phyloP scores from a whole-genome alignment of 2,113 vertebrate genomes.

The Gila orcuttii region DNA sequence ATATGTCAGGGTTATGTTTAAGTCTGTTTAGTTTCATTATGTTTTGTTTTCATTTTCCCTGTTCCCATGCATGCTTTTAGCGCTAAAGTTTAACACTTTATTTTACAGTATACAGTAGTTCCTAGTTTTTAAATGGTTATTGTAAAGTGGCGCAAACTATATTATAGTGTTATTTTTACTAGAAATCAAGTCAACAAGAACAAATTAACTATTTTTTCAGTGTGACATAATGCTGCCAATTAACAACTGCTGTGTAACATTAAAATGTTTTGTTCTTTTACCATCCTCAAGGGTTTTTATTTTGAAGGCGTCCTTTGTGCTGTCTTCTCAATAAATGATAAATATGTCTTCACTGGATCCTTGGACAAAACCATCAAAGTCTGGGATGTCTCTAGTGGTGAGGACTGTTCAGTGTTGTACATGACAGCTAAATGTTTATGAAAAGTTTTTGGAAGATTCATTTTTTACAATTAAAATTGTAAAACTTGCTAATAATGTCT shows the following conservation, averaged over 20 bases:
- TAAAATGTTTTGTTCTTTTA: not conserved
- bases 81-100: too few relatives aligned
- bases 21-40: too few relatives aligned
- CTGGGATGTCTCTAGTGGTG: conserved; percentile 78
- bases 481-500: not conserved
- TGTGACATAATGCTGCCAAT: not conserved
- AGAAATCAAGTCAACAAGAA: not conserved
- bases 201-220: not conserved
- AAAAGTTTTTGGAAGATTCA: not conserved
- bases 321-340: conserved; percentile 79
- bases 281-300: conserved; percentile 70
- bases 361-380: conserved; percentile 79
- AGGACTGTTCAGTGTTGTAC: conserved; percentile 45
- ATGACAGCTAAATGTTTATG: not conserved
- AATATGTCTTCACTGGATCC: conserved; percentile 73
- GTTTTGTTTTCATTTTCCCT: too few relatives aligned
- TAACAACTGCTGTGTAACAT: not conserved
- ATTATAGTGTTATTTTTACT: not conserved
- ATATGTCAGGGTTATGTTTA: too few relatives aligned
- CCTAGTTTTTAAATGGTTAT: too few relatives aligned
- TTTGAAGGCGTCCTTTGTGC: conserved; percentile 77
- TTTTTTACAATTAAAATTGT: too few relatives aligned
- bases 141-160: too few relatives aligned
- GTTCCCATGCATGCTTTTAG: too few relatives aligned
- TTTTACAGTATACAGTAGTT: too few relatives aligned